Evolutionary conservation across 2,888 invertebrate genomes (phyloP), one percentile per base, ranked within the genome.

Genomic region (Drosophila prostipennis): DNA sequence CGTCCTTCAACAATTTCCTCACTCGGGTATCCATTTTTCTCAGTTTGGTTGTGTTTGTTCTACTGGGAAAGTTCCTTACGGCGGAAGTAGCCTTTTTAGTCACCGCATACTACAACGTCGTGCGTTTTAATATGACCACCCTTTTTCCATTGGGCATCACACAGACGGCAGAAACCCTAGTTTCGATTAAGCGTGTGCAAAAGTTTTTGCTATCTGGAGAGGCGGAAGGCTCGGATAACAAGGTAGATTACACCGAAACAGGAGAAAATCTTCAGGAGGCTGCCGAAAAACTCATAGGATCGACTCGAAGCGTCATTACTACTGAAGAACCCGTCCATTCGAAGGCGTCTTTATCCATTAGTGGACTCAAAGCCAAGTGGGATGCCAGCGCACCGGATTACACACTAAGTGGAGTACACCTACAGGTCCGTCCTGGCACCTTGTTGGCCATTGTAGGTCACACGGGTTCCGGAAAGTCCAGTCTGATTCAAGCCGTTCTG

Each of bases 11-110:
- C 69, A 95, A 97, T 91, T 98, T 98, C 90, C 95, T 96, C 2
- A 96, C 97, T 1, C 95, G 98, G 75, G 94, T 98, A 39, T 96
- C 98, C 40, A 94, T 98, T 54, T n/a, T 97, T 98, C 91, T 93
- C 96, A 97, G 97, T 26, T 94, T 98, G 57, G 93, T 98, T 23
- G 94, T 95, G 5, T 97, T 94, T 89, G 95, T 96, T 16, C 92
- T 96, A 36, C 92, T 95, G 10, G 95, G 95, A 42, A 93, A 95
- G 77, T 91, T 94, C 78, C 94, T 98, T 74, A 95, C 95, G n/a
- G 96, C 98, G 5, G 96, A 98, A 89, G 94, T 94, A 89, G 96
- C 97, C 16, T 98, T 98, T 92, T 96, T 98, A 69, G 94, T 98
- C 45, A 95, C 97, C 13, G 96, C 97, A 7, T 96, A 98, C 89